Evolutionary conservation across 1,140 invertebrate species (phyloP), one percentile per base, ranked within the genome.

Genomic region (Cydia fagiglandana): DNA sequence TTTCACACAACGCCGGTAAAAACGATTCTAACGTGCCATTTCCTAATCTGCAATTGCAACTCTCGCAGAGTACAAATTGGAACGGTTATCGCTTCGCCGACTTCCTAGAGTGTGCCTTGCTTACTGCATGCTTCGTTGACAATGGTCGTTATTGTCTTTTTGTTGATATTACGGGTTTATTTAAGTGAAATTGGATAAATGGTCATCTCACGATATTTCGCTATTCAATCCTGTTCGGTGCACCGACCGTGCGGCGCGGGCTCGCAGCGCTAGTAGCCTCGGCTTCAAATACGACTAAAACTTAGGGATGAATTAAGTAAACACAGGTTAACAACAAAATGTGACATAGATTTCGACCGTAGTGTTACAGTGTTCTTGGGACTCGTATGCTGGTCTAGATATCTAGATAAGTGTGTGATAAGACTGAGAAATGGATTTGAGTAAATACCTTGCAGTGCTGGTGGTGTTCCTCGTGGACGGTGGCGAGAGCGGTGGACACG

Each of bases 141-240:
- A 84, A 81, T 80, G 76, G 75, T 73, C 79, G 81, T 86, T 80
- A 83, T 90, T 84, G 81, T 89, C 86, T 90, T 88, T 91, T 92
- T 91, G 87, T 88, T 87, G 82, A 90, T 87, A 91, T 89, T 90
- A 88, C 89, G 79, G 89, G 86, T 91, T 91, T 91, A 91, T 91
- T 92, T 91, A 91, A 92, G 91, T 87, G 89, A 92, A 92, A 91
- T 91, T 86, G 85, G 86, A 89, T 91, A 92, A 91, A 92, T 91
- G 89, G 88, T 87, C 86, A 91, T 88, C 88, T 88, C 87, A 82
- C 80, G 80, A 86, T 87, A 83, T 87, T 85, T 79, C 80, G 79
- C 83, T 84, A 81, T 84, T 90, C 89, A 90, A 89, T 86, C 83
- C 78, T 79, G 79, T 76, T 76, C 76, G 75, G 85, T 75, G 81